Base-by-base conservation (phyloP, 2,888 invertebrate genomes). In the Zelleria hepariella region DNA sequence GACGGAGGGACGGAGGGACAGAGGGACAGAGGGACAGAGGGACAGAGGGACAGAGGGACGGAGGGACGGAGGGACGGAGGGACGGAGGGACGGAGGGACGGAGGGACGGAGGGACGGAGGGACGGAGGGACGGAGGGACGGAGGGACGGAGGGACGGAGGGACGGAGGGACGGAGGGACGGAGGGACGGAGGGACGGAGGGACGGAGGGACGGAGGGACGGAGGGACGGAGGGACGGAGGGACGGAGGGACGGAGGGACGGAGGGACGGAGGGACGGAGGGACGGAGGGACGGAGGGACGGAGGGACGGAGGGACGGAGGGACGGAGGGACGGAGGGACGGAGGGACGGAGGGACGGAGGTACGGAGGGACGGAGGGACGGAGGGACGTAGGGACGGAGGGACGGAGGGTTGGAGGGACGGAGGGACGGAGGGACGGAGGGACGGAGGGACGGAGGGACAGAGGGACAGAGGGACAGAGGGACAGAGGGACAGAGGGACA, bases 191-290 rank as follows among this genome's bases (percentile, higher is more conserved):
- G 6, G 32, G 32, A 32, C 51, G 54, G 54, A 53, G 21, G 54
- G 54, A 53, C 54, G 54, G 54, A 53, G 21, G 54, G 54, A 53
- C 21, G 54, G 54, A 53, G 21, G 54, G 54, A 53, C 54, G 54
- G 54, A 53, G 21, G 54, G 54, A 53, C 54, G 54, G 54, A 53
- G 21, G 54, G 54, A 53, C 54, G 54, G 54, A 53, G 21, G 54
- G 54, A 53, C 54, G 54, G 54, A 53, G 21, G 54, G 54, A 53
- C 54, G 54, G 54, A 53, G 21, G 54, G 54, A 53, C 54, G 25
- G 54, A 53, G 21, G 25, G 73, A 93, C 93, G 4, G 92, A 93
- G 69, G 90, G 92, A 62, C 92, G 25, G 54, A 53, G 21, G 25
- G 73, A 93, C 93, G 4, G 92, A 93, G 69, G 90, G 92, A 62